Conservation (phyloP, 2,797 vertebrate genomes). For the Clamator glandarius region DNA sequence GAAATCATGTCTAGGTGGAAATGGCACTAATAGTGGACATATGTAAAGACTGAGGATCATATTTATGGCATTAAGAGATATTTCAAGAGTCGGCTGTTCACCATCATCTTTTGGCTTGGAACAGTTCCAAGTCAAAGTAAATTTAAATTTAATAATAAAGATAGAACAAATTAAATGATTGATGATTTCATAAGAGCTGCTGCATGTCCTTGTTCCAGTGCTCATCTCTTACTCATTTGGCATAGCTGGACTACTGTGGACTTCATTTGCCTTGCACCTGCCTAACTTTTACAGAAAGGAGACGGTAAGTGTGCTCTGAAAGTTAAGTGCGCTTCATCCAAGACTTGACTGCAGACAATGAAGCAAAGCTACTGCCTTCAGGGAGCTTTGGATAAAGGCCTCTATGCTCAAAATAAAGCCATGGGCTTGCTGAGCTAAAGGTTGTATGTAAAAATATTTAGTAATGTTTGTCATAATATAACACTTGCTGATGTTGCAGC, state of each 20-base stretch:
- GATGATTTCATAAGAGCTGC: neutral
- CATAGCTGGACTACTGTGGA: neutral
- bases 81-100: neutral
- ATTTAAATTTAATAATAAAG: neutral
- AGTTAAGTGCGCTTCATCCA: neutral
- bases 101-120: slow-evolving; percentile 1
- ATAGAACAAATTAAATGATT: neutral
- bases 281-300: neutral
- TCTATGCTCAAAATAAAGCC: neutral
- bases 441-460: neutral
- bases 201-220: neutral
- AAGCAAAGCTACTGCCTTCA: neutral
- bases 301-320: neutral
- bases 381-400: neutral
- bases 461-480: neutral
- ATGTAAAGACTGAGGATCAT: neutral
- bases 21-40: neutral
- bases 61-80: neutral
- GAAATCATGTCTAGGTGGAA: neutral
- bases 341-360: neutral
- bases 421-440: neutral
- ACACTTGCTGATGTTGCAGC: neutral
- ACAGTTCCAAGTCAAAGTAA: slow-evolving; percentile 10
- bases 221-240: neutral
- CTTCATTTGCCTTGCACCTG: neutral